Percentiles rank a stretch among this genome's conserved stretches.
Conservation (phyloP, 1,140 invertebrate genomes). For the Latrodectus geometricus region DNA sequence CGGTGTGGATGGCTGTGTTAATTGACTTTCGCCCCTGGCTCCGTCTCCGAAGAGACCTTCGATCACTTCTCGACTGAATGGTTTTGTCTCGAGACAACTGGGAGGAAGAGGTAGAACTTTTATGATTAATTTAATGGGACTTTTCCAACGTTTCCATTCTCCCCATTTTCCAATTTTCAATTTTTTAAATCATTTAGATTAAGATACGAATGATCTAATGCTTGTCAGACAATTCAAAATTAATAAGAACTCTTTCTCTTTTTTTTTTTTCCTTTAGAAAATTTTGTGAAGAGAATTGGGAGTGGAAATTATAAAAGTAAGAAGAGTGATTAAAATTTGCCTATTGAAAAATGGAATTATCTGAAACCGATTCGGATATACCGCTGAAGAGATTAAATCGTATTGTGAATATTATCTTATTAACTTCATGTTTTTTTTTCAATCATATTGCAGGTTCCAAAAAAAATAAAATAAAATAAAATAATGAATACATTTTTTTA, state of each 20-base stretch:
- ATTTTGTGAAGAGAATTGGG: not conserved
- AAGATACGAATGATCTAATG: constrained; percentile 2
- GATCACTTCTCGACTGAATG: not conserved
- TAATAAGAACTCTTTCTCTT: not conserved
- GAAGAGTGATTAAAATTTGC: no score
- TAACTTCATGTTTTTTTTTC: no score
- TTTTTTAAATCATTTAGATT: not conserved
- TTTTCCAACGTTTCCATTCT: not conserved
- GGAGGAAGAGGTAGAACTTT: constrained; percentile 2
- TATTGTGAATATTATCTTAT: no score
- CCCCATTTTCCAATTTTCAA: not conserved
- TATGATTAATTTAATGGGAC: constrained; percentile 44
- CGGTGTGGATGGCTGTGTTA: constrained; percentile 19
- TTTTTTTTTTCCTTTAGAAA: not conserved
- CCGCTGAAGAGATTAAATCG: no score
- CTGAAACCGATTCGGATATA: not conserved
- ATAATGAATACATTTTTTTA: no score
- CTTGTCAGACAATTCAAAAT: constrained; percentile 21
- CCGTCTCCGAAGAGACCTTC: not conserved
- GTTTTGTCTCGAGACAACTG: not conserved
- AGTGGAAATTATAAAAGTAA: no score
- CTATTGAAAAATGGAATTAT: no score
- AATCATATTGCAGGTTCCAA: no score
- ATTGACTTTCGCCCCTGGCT: constrained; percentile 44
- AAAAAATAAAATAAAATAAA: no score